Evolutionary conservation across 2,888 invertebrate genomes (phyloP), one percentile per base, ranked within the genome.

Genomic region (Nomada goodeniana): DNA sequence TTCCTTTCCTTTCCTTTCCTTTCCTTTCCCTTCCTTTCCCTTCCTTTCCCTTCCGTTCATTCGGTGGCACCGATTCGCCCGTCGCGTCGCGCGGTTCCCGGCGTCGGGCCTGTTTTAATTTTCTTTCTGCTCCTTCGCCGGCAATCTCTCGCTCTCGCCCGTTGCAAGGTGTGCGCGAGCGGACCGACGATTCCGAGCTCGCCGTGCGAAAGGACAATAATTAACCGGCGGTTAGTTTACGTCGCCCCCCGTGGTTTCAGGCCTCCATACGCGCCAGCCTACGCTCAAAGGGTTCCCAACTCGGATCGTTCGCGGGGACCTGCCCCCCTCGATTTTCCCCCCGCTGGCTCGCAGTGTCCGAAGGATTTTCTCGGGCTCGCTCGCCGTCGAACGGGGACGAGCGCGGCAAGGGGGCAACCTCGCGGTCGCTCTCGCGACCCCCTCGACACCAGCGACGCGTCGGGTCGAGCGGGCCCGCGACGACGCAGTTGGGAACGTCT

Each of bases 201-300:
- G 83, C 82, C 80, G 83, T 77, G 80, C 82, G 82, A 88, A 89
- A 89, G 91, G 92, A 91, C 92, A 92, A 93, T 93, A 93, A 93
- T 93, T 93, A 93, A 93, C 91, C 92, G 88, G 89, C 91, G 92
- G 93, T 93, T 92, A 92, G 93, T 93, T 93, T 92, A 91, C 91
- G 92, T 91, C 91, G 89, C 91, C 91, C 92, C 92, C 92, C 88
- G 91, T 77, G 87, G 92, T 89, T 90, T 85, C 85, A 69, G 85
- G 82, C 80, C 82, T 72, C 80, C 79, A 84, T 80, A 78, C 76
- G 76, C 70, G 70, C 80, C 80, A 76, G 80, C 84, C 88, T 87
- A 74, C 80, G 64, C 60, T 75, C 72, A 71, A 84, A 81, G 64
- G 84, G 84, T 83, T 83, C 86, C 76, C 83, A 85, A 85, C 87